Base-by-base conservation (phyloP, 2,113 vertebrate genomes). In the Cynoglossus semilaevis region DNA sequence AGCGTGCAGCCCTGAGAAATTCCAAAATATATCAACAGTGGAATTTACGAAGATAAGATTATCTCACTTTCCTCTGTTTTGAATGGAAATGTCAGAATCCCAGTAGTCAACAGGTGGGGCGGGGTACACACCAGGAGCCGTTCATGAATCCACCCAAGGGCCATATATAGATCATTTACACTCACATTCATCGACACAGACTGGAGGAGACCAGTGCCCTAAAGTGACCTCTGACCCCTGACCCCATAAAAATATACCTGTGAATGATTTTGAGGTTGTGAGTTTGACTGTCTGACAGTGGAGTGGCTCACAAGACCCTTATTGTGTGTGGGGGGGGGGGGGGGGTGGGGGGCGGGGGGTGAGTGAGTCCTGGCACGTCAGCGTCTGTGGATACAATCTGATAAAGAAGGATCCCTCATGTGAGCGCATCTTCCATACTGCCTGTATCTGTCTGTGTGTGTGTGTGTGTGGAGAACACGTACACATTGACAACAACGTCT, bases 1-100 rank as follows among this genome's bases (percentile, higher is more conserved):
- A 58, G 29, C 8, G 45, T 64, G 12, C 48, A 1, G 34, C 29
- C 10, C 61, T 62, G 37, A 58, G 53, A 69, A 63, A 63, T 53
- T 51, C 53, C 29, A 9, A 63, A 63, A 69, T 41, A 58, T 62
- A 17, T 14, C 34, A 57, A 44, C 13, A 16, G 10, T 12, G 17
- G 34, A 43, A 63, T 4, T n/a, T 35, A 46, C 1, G 50, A 7
- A 11, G 3, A 34, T 4, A 17, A 12, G 12, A 13, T 41, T 41
- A 13, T 11, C 8, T 5, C 12, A 11, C 37, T 9, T 9, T 38
- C 12, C 12, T 14, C 38, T 11, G 38, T 4, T 13, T 13, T 13
- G 14, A 11, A 41, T 14, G 4, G 38, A 13, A 14, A 41, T 41
- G 1, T 10, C 9, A 6, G 3, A 38, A 38, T 38, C 9, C 14